Evolutionary conservation across 2,888 invertebrate species (phyloP).

Genomic region (Balanococcus diminutus): DNA sequence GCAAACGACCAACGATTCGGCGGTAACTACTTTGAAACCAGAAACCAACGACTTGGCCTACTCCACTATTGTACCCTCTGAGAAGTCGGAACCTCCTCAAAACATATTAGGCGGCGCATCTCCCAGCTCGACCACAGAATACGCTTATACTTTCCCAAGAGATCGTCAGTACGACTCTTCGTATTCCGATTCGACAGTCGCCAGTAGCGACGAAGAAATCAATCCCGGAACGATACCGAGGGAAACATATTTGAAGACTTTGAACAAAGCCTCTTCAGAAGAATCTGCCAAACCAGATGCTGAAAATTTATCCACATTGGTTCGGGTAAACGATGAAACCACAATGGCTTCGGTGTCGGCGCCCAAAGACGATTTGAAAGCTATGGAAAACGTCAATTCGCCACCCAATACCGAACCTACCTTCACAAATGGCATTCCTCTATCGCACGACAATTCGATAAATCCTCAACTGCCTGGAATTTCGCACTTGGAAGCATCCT

Average conservation of each 20-base stretch:
- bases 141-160: neutral
- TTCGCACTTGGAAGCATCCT: neutral
- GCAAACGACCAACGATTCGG: neutral
- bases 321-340: neutral
- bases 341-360: neutral
- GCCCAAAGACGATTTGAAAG: neutral
- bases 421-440: neutral
- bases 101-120: neutral
- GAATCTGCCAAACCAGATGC: neutral
- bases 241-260: neutral
- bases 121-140: neutral
- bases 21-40: neutral
- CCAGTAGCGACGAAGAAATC: neutral
- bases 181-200: neutral
- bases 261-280: neutral
- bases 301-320: neutral
- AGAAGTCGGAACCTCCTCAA: neutral
- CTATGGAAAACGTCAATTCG: neutral
- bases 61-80: neutral
- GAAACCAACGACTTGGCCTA: neutral
- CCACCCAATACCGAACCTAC: neutral
- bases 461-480: neutral
- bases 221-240: neutral
- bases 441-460: neutral
- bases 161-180: neutral